Base-by-base conservation (phyloP, 2,888 invertebrate genomes). In the Operophtera brumata region DNA sequence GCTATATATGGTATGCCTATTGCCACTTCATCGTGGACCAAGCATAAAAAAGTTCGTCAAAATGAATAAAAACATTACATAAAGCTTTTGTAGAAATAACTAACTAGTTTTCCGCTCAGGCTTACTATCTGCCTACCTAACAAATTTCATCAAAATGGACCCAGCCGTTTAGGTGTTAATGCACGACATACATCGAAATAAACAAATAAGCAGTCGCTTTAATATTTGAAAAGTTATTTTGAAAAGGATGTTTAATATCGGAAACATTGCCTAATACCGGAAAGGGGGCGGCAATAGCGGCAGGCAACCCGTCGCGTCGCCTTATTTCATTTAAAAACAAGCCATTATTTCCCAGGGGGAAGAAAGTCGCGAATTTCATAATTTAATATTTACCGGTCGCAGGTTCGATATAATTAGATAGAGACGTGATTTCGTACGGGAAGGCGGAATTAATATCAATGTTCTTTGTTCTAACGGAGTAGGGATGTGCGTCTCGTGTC, bases 401-500 rank as follows among this genome's bases (percentile, higher is more conserved):
- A 78, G 78, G 86, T 84, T 77, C 79, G 82, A 84, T 89, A 83
- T 89, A 90, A 90, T 90, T 89, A 88, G 87, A 87, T 88, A 74
- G 79, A 77, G 77, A 80, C 85, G 85, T 88, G 89, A 90, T 90
- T 89, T 85, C 73, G 84, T 86, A 80, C 83, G 79, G 83, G 81
- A 80, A 79, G 78, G 78, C 74, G 65, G 80, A 86, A 89, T 90
- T 89, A 89, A 89, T 90, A 89, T 89, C 90, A 86, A 89, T 89
- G 86, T 86, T 88, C 86, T 82, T 86, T 82, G 83, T 82, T 78
- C 72, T 73, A 70, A 59, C 56, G 51, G 36, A 6, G 12, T 40
- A 84, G 82, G 54, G 84, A 59, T 75, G 79, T 34, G 54, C 14
- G 12, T 36, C 13, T 20, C 9, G 5, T 12, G 4, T 67, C 35